phyloP scores from a whole-genome alignment of 2,113 vertebrate species.

The Saccopteryx bilineata region DNA sequence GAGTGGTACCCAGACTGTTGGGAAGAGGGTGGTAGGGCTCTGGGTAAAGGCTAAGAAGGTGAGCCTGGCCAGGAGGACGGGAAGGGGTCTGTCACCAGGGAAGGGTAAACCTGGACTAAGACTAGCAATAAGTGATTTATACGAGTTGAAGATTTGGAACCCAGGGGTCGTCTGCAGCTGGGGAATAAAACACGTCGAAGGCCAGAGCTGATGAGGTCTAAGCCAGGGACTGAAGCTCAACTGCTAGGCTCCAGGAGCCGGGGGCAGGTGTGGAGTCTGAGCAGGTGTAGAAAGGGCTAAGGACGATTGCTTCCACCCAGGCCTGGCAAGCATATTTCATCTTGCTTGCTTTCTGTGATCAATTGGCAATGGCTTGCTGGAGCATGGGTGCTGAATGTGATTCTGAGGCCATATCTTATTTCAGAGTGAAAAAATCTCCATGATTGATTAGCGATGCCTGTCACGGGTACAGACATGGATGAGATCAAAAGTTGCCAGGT shows the following conservation, averaged over 20 bases:
- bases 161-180: not conserved
- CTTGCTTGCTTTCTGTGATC: not conserved
- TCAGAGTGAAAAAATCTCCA: not conserved
- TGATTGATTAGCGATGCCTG: constrained; percentile 3
- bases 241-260: not conserved
- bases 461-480: not conserved
- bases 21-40: not conserved
- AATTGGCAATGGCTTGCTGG: not conserved
- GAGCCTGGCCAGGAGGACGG: not conserved
- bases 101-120: not conserved
- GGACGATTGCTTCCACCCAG: not conserved
- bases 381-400: not conserved
- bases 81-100: not conserved
- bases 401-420: not conserved
- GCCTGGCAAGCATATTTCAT: not conserved
- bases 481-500: not conserved
- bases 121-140: too few species aligned
- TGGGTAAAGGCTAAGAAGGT: not conserved
- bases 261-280: not conserved
- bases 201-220: not conserved
- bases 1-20: not conserved
- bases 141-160: not conserved
- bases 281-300: not conserved
- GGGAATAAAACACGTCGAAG: not conserved
- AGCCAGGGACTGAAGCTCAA: not conserved